These are phyloP conservation scores for Diachasmimorpha longicaudata DNA, from an alignment of 1,140 invertebrate species.

Conservation along the genomic window DNA sequence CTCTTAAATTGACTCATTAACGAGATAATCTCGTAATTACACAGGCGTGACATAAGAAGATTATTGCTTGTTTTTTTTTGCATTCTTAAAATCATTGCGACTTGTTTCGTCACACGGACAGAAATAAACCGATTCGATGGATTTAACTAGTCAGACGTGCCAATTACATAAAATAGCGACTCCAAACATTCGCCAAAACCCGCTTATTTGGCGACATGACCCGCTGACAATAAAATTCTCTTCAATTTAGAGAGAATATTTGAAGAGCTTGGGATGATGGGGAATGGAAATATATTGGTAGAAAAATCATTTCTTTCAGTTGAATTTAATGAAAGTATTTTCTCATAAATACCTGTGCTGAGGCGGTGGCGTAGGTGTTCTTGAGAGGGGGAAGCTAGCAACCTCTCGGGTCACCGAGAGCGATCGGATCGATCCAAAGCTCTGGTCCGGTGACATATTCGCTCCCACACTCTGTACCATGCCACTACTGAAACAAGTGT, in stretches of 20 bases:
- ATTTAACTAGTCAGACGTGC: neutral
- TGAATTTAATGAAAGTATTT: neutral
- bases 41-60: no score
- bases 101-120: neutral
- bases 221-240: neutral
- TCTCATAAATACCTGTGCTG: slow-evolving; percentile 56
- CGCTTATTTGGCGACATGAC: neutral
- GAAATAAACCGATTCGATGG: neutral
- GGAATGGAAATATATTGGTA: no score
- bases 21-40: no score
- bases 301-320: no score
- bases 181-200: neutral
- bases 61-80: neutral
- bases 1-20: no score
- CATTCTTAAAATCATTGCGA: neutral
- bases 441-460: slow-evolving; percentile 73
- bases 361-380: slow-evolving; percentile 73
- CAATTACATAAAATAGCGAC: neutral
- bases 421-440: slow-evolving; percentile 75
- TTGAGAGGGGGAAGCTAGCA: slow-evolving; percentile 78
- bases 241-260: no score
- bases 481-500: slow-evolving; percentile 62
- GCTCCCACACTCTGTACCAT: slow-evolving; percentile 70
- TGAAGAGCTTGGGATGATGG: no score
- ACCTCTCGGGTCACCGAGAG: slow-evolving; percentile 74